Evolutionary conservation across 2,113 vertebrate species (phyloP).

Genomic region (Ptilonorhynchus violaceus): DNA sequence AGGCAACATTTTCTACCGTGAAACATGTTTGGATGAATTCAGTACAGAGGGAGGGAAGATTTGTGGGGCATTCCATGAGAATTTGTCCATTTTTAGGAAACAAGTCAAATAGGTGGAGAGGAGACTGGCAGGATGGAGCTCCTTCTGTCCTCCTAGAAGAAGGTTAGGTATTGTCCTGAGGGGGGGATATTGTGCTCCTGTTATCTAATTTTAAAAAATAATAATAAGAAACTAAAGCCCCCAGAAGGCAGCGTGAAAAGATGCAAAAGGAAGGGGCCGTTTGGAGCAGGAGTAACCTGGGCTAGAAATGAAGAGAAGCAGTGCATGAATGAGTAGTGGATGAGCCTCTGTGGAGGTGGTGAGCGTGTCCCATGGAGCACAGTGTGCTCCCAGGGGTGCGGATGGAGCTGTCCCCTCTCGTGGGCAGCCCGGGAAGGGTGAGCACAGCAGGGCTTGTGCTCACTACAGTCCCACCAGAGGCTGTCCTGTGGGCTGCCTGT

Average conservation of each 20-base stretch:
- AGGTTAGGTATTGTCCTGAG: neutral
- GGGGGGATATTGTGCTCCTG: neutral
- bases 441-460: accelerated
- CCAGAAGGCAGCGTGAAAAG: neutral
- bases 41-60: neutral
- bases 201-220: neutral
- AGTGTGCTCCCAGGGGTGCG: accelerated
- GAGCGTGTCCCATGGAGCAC: accelerated
- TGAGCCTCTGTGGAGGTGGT: accelerated
- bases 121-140: neutral
- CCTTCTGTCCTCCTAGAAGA: neutral
- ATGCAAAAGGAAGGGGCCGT: neutral
- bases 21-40: neutral
- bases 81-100: neutral
- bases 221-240: neutral
- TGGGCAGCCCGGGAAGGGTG: neutral
- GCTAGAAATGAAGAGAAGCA: neutral
- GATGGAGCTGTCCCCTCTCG: neutral
- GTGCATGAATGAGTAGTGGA: accelerated
- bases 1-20: neutral
- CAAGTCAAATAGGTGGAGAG: neutral
- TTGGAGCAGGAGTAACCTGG: neutral
- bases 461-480: neutral
- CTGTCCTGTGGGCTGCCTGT: neutral
- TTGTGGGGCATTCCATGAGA: neutral